phyloP scores from a whole-genome alignment of 1,140 invertebrate species.

The Drosophila quadrilineata region DNA sequence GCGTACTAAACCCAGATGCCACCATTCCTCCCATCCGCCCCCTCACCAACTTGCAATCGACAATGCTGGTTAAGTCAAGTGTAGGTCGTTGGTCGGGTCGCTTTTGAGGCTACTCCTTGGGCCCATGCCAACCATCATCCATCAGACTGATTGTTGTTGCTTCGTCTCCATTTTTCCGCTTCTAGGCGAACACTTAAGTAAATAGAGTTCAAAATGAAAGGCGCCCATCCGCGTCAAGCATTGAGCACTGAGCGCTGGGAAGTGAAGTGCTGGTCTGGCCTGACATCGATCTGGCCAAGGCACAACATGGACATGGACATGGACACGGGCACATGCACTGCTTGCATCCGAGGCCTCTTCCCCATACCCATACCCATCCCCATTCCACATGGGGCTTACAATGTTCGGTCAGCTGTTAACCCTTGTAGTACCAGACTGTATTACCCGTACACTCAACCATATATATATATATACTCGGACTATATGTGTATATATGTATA shows the following conservation, averaged over 20 bases:
- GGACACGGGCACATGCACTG: not conserved
- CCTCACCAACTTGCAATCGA: constrained; percentile 64
- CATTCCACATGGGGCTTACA: constrained; percentile 45
- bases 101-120: constrained; percentile 7
- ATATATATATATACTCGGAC: not conserved
- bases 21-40: not conserved
- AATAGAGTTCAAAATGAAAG: constrained; percentile 78
- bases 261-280: constrained; percentile 54
- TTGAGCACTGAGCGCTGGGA: constrained; percentile 41
- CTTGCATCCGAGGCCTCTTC: constrained; percentile 11
- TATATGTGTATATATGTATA: not conserved
- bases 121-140: not conserved
- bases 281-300: constrained; percentile 64
- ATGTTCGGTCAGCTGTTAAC: constrained; percentile 50
- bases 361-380: no score
- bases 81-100: constrained; percentile 75
- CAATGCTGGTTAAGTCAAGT: constrained; percentile 81
- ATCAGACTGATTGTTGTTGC: constrained; percentile 52
- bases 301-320: no score
- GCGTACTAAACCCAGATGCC: not conserved
- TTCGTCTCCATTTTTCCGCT: constrained; percentile 34
- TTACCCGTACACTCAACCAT: constrained; percentile 2
- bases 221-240: constrained; percentile 56
- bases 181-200: constrained; percentile 70
- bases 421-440: constrained; percentile 22